Percentiles rank a stretch among this genome's conserved stretches.
These are phyloP conservation scores for Vanessa cardui DNA, from an alignment of 2,888 invertebrate species.

Conservation along the genomic window DNA sequence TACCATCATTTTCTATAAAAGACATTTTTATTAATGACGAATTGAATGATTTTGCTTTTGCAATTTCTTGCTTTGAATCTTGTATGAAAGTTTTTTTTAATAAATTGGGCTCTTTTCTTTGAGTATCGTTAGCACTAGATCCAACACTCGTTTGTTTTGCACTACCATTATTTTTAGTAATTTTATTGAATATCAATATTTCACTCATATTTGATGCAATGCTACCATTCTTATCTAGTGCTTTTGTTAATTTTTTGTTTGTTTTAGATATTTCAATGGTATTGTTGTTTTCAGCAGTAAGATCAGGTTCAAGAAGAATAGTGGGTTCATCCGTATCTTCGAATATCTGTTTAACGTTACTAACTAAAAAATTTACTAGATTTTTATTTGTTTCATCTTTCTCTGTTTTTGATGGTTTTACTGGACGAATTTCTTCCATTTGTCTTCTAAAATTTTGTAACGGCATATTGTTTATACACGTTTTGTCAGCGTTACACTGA, in stretches of 20 bases:
- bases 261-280: conserved; percentile 18
- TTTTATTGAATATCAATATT: no score
- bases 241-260: conserved; percentile 15
- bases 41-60: conserved; percentile 23
- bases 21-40: conserved; percentile 31
- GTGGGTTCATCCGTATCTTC: conserved; percentile 45
- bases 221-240: no score
- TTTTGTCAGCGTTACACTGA: conserved; percentile 1
- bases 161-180: not conserved
- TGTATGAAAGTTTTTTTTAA: conserved; percentile 46
- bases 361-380: conserved; percentile 59
- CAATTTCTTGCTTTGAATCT: conserved; percentile 43
- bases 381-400: conserved; percentile 46
- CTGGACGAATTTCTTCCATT: conserved; percentile 52
- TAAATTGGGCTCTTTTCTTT: conserved; percentile 37
- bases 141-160: not conserved
- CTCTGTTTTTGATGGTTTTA: conserved; percentile 45
- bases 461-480: conserved; percentile 17
- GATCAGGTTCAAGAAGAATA: conserved; percentile 35
- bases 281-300: conserved; percentile 21
- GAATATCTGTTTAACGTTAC: conserved; percentile 64
- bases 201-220: not conserved
- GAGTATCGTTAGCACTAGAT: conserved; percentile 24
- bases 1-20: conserved; percentile 31
- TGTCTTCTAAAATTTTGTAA: conserved; percentile 58